Base-by-base conservation (phyloP, 2,888 invertebrate species). In the Himalopsyche anomala region DNA sequence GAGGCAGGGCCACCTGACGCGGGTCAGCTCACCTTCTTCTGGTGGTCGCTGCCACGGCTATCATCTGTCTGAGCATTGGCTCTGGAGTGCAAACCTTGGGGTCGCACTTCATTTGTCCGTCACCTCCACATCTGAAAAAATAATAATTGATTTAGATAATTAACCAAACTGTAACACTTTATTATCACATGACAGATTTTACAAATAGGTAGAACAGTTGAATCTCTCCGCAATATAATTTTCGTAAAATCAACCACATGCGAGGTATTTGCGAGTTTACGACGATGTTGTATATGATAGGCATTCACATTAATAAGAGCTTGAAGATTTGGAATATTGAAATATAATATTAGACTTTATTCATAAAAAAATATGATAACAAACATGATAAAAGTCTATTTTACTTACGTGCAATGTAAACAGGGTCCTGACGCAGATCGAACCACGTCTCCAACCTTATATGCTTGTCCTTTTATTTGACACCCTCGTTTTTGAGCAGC, bases 91-190 rank as follows among this genome's bases (percentile, higher is more conserved):
- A 98, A 89, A 95, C 95, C 92, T 96, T 96, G 87, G 98, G 98
- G 92, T 98, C 97, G 92, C 98, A 98, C 92, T 97, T 96, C 98
- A 98, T 98, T 92, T 97, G 96, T 90, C 98, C 98, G 91, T 97
- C 96, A 89, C 96, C 96, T 90, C 98, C 98, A 93, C 98, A 98
- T 92, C 98, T 97, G 92, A 54, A 94, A 85, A 55, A 84, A 28
- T 80, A 87, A 40, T 28, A 45, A 83, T 89, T 83, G 84, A 82
- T 17, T 83, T 42, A 12, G 40, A 54, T 56, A 85, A 42, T 85
- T 62, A 62, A 17, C 12, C 28, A 28, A 28, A 40, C 40, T 40
- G 40, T 40, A 1, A 40, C 6, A 42, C 42, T 9, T 28, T 28
- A 28, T 28, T 28, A 28, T 28, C 28, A 1, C 28, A 28, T 28